Conservation (phyloP, 2,113 vertebrate genomes). For the Aviceda subcristata region DNA sequence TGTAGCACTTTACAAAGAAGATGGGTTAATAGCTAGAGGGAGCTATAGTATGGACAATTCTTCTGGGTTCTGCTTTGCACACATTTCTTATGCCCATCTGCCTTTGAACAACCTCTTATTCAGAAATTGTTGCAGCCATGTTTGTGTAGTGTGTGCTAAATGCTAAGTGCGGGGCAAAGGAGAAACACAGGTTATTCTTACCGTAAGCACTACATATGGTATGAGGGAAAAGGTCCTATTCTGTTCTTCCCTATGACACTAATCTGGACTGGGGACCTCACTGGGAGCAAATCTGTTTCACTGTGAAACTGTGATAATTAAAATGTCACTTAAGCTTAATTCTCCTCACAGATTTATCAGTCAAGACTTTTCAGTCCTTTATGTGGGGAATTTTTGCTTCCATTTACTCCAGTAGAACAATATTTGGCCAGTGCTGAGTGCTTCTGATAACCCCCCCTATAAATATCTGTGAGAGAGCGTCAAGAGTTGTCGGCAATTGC, state of each 20-base stretch:
- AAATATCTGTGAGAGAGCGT: background rate
- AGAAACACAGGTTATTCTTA: background rate
- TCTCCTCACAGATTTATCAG: background rate
- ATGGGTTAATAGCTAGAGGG: slow-evolving; percentile 20
- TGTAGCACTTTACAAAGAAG: background rate
- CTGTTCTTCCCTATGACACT: background rate
- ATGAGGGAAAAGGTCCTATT: background rate
- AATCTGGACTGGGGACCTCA: background rate
- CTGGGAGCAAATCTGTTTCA: background rate
- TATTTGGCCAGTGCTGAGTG: background rate
- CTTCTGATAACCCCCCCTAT: background rate
- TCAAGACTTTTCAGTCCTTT: background rate
- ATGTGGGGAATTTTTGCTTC: background rate
- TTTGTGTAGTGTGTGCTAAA: background rate
- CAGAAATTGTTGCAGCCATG: background rate
- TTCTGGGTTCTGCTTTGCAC: background rate
- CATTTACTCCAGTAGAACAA: background rate
- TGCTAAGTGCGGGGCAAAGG: fast-evolving
- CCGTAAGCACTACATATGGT: fast-evolving
- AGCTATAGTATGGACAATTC: slow-evolving; percentile 1
- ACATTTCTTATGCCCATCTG: background rate
- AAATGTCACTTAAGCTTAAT: background rate
- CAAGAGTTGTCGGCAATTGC: background rate
- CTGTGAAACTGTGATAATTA: background rate
- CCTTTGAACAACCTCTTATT: background rate